phyloP scores from a whole-genome alignment of 2,797 vertebrate species.

The Arrhamphus sclerolepis region DNA sequence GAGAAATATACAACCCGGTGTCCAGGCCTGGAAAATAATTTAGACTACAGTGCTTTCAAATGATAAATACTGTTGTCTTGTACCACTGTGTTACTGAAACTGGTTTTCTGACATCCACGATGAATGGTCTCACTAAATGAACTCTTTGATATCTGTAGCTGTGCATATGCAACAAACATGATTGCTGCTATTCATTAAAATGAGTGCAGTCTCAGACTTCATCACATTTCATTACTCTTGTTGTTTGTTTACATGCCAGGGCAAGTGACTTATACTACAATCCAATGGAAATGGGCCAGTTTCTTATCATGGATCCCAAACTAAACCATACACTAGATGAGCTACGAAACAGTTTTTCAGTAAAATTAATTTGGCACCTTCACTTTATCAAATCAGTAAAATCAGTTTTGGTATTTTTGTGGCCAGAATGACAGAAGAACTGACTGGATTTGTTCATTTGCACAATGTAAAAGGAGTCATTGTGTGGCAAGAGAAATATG shows the following conservation, averaged over 20 bases:
- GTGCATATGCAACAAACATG: conserved; percentile 51
- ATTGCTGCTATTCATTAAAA: conserved; percentile 64
- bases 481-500: conserved; percentile 46
- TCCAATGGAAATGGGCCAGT: conserved; percentile 63
- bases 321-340: not conserved
- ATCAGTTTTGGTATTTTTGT: conserved; percentile 58
- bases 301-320: conserved; percentile 50
- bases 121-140: conserved; percentile 61
- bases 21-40: conserved; percentile 19
- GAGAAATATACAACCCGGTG: conserved; percentile 4
- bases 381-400: conserved; percentile 78
- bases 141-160: conserved; percentile 50
- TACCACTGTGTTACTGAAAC: conserved; percentile 59
- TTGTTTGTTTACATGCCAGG: conserved; percentile 70
- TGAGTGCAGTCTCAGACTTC: conserved; percentile 58
- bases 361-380: conserved; percentile 68
- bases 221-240: conserved; percentile 72
- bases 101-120: conserved; percentile 64
- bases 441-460: conserved; percentile 65
- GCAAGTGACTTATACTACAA: conserved; percentile 70
- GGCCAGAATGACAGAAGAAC: conserved; percentile 63
- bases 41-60: conserved; percentile 37
- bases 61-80: conserved; percentile 72
- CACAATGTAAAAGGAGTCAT: conserved; percentile 61
- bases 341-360: conserved; percentile 47